Evolutionary conservation across 2,113 vertebrate species (phyloP), one percentile per base, ranked within the genome.

Genomic region (Fukomys damarensis): DNA sequence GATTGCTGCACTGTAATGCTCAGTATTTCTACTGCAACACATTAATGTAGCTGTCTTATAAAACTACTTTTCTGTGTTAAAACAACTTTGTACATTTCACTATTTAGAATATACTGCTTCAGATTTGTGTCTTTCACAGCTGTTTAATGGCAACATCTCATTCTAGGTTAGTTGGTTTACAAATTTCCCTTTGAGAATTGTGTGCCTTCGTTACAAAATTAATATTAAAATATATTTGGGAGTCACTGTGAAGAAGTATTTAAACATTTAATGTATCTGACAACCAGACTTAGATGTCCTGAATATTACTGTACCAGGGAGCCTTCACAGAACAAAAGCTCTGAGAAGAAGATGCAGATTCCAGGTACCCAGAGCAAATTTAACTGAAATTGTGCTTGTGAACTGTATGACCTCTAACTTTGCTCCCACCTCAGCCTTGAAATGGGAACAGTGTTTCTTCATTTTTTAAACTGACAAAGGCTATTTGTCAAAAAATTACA

Each of bases 61-160:
- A 95, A 97, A 86, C 46, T 70, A 54, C n/a, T 5, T 95, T 89
- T 20, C 17, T 89, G 4, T 86, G n/a, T 66, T 86, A 96, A 79
- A 89, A 74, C 0, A 74, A 3, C 76, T 65, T 80, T 82, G n/a
- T 35, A 38, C 41, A 91, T 70, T 91, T 93, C 30, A 81, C 58
- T 72, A 54, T 77, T 32, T 35, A 43, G 46, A 82, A 16, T 58
- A 38, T 24, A 79, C 87, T 3, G 80, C 89, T 97, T 80, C 35
- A 86, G 5, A 96, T 58, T 72, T 80, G 59, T 54, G 30, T 43
- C 16, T 89, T 93, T 85, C 17, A 41, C 84, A 19, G 46, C 7
- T 74, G 13, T 86, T 96, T 95, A 86, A 89, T 81, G 7, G 3
- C 0, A 11, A 96, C 77, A 26, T 68, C 63, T 95, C 32, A 63